Evolutionary conservation across 1,140 invertebrate species (phyloP).

Genomic region (Cephus cinctus): DNA sequence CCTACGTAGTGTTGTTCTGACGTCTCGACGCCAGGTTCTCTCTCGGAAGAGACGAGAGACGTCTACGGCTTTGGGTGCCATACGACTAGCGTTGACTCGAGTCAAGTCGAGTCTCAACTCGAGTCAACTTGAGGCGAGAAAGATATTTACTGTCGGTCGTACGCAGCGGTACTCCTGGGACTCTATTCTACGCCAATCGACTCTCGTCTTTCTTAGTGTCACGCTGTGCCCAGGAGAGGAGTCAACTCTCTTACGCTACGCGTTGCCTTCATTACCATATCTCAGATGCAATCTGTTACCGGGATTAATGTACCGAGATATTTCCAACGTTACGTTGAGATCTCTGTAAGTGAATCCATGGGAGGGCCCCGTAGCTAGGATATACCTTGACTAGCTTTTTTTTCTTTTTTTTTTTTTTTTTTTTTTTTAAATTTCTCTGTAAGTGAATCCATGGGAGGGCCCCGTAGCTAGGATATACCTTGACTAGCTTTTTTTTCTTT

Average conservation of each 20-base stretch:
- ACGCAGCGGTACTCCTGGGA: constrained; percentile 26
- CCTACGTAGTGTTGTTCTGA: no score
- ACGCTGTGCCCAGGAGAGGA: constrained; percentile 39
- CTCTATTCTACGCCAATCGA: constrained; percentile 49
- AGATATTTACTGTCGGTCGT: constrained; percentile 42
- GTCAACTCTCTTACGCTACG: constrained; percentile 50
- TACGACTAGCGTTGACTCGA: no score
- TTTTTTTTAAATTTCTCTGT: constrained; percentile 1
- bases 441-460: not conserved
- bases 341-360: not conserved
- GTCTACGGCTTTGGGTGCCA: no score
- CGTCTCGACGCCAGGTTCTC: no score
- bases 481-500: no score
- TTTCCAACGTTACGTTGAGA: constrained; percentile 33
- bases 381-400: no score
- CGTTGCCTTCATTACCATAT: constrained; percentile 56
- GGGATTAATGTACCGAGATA: constrained; percentile 51
- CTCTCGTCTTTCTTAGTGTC: constrained; percentile 53
- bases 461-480: not conserved
- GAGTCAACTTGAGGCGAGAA: constrained; percentile 44
- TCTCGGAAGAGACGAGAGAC: no score
- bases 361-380: not conserved
- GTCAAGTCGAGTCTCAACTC: no score
- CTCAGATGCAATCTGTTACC: constrained; percentile 52
- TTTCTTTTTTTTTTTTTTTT: not conserved